These are phyloP conservation scores for Belgica antarctica DNA, from an alignment of 2,888 invertebrate species.

Conservation along the genomic window DNA sequence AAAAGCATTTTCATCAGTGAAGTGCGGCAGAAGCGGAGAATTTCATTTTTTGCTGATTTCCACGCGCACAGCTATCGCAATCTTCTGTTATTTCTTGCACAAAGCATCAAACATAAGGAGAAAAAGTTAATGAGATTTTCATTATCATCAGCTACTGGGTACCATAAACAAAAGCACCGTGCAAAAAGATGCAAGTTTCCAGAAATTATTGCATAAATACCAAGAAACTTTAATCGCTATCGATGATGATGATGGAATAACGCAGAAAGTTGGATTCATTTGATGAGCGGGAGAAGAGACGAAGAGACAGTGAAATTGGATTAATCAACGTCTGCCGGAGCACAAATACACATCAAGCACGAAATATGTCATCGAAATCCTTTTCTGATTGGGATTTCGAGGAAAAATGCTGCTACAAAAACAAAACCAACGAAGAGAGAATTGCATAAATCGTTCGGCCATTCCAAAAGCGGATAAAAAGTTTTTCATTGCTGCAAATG, in stretches of 20 bases:
- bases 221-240: no score
- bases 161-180: neutral
- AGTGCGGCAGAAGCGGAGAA: constrained; percentile 14
- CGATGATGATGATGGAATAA: constrained; percentile 7
- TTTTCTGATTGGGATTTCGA: constrained; percentile 20
- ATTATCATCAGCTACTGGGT: constrained; percentile 29
- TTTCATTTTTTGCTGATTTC: neutral
- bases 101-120: neutral
- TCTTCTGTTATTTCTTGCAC: neutral
- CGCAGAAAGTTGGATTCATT: neutral
- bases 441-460: constrained; percentile 25
- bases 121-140: constrained; percentile 34
- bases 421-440: constrained; percentile 2
- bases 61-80: no score
- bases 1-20: neutral
- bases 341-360: constrained; percentile 10
- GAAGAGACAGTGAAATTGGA: constrained; percentile 8
- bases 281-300: neutral
- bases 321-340: constrained; percentile 21
- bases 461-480: neutral
- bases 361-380: neutral
- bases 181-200: neutral
- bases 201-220: neutral
- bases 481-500: constrained; percentile 3
- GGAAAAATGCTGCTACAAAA: neutral